Conservation (phyloP, 2,113 vertebrate species). For the Callorhinus ursinus region DNA sequence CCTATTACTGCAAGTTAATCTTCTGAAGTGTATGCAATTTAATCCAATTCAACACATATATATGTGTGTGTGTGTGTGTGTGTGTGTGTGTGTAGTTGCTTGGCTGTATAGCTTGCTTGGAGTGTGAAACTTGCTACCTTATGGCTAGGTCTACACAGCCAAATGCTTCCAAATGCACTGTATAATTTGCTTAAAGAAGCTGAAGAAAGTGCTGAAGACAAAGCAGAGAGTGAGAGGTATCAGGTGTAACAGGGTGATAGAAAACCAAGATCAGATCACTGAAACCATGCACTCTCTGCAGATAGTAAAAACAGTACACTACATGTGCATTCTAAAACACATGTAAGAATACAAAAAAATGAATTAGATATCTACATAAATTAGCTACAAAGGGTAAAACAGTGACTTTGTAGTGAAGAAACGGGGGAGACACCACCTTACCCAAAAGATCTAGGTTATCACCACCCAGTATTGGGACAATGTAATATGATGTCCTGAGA, state of each 20-base stretch:
- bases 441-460: background rate
- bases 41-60: background rate
- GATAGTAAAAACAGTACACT: background rate
- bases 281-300: background rate
- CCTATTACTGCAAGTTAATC: slow-evolving; percentile 44
- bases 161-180: background rate
- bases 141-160: background rate
- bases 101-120: background rate
- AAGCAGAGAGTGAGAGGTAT: background rate
- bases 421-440: background rate
- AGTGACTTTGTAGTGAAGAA: background rate
- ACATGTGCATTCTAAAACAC: background rate
- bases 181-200: background rate
- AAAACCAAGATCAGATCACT: background rate
- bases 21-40: background rate
- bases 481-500: fast-evolving
- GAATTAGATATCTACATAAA: background rate
- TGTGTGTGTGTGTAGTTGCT: background rate
- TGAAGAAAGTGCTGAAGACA: background rate
- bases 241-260: background rate
- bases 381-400: background rate
- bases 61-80: background rate
- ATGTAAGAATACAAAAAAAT: background rate
- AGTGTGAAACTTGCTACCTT: background rate
- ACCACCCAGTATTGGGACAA: background rate